Conservation (phyloP, 2,113 vertebrate genomes). For the Pelecanoides urinatrix region DNA sequence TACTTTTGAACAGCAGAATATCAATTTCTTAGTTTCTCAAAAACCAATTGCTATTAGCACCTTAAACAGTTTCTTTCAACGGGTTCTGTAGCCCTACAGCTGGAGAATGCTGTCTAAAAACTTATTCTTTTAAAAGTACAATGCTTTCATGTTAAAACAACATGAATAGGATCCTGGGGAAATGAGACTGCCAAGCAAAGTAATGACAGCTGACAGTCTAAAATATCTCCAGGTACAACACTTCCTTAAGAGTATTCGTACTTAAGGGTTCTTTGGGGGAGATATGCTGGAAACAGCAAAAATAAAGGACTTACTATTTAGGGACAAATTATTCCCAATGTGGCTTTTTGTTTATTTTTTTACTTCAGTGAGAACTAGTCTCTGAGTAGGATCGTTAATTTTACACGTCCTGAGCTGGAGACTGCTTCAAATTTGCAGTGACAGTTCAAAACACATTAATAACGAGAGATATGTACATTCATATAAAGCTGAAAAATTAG, state of each 20-base stretch:
- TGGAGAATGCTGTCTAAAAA: background rate
- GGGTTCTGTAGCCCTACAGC: background rate
- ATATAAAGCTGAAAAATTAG: background rate
- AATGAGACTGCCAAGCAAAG: background rate
- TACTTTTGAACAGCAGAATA: background rate
- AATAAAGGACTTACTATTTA: background rate
- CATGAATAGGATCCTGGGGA: background rate
- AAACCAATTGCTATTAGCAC: background rate
- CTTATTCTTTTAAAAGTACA: background rate
- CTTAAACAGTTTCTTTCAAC: background rate
- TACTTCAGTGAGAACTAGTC: background rate
- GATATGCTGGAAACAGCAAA: background rate
- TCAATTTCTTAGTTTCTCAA: background rate
- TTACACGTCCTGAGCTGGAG: background rate
- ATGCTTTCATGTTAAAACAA: background rate
- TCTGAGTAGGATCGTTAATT: background rate
- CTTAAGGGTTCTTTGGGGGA: background rate
- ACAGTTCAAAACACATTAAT: constrained; percentile 22
- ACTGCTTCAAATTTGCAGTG: constrained; percentile 1
- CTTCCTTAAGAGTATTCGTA: background rate
- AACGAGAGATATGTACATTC: constrained; percentile 58
- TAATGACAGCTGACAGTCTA: background rate
- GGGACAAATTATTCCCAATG: background rate
- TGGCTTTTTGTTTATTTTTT: background rate
- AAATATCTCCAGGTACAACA: background rate